Evolutionary conservation across 1,140 invertebrate species (phyloP), one percentile per base, ranked within the genome.

Genomic region (Cataglyphis hispanica): DNA sequence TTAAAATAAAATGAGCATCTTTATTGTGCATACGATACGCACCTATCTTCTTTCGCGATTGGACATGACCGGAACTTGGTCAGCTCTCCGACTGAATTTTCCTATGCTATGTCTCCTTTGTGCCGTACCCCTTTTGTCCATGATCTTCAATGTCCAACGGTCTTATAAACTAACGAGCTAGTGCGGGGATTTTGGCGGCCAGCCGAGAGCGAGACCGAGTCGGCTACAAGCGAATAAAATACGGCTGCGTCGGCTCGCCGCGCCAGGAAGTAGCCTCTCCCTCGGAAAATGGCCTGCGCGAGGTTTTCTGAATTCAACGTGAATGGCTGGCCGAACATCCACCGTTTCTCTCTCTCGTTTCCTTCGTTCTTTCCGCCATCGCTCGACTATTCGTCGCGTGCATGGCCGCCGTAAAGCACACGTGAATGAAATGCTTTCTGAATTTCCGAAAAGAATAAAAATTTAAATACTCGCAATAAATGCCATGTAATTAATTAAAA

Each of bases 181-280:
- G 50, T 7, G 37, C 25, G 31, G 34, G 56, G 22, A 27, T 56
- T 31, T 31, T 64, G 69, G 66, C 77, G 77, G 56, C 43, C 8
- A 6, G 46, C 63, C 77, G 77, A 72, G 43, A 53, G 31, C 46
- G 76, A 64, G 46, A 34, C 64, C 13, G 72, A 86, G 67, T 72
- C 74, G 56, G 40, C n/a, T 50, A 58, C 64, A 69, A 86, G 70
- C 88, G 90, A 87, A 87, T 91, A 91, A 91, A 91, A 91, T 91
- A 91, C 90, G 86, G 85, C 56, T 72, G 78, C 61, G 56, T 50
- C 69, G 72, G 63, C 86, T 43, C 58, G 60, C 56, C 75, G 56
- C 56, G 70, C 58, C 85, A 91, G 90, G 86, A 91, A 89, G 77
- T 84, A 69, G 85, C 67, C 83, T 83, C 78, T 87, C 85, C 81